Evolutionary conservation across 2,797 vertebrate genomes (phyloP).

Genomic region (Myotis daubentonii): DNA sequence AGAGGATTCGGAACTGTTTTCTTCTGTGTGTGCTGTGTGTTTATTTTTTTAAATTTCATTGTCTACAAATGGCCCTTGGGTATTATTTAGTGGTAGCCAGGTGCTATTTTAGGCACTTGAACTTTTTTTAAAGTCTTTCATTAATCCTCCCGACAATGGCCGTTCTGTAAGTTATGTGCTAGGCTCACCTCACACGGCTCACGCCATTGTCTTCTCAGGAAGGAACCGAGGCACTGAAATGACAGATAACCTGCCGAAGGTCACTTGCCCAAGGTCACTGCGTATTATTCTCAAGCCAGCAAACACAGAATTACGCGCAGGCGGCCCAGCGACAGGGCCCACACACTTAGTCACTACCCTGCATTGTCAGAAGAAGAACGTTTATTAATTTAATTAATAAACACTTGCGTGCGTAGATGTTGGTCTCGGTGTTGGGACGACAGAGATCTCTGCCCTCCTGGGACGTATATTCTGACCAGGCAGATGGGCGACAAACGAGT

Average conservation of each 20-base stretch:
- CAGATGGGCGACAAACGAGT: neutral
- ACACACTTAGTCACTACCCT: neutral
- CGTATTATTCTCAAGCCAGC: neutral
- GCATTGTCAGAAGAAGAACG: neutral
- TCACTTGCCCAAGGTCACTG: neutral
- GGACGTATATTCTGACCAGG: no score
- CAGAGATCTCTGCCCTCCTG: neutral
- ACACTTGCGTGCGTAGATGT: neutral
- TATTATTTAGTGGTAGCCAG: neutral
- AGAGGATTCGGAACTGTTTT: neutral
- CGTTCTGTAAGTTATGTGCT: neutral
- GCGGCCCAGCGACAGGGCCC: neutral
- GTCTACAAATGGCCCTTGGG: neutral
- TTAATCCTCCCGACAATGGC: neutral
- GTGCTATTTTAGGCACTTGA: neutral
- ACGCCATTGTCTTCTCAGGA: neutral
- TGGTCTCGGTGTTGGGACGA: neutral
- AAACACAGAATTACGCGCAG: neutral
- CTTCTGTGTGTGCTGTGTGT: neutral
- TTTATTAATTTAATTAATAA: neutral
- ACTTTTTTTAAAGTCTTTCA: neutral
- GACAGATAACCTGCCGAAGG: neutral
- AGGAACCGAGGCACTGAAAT: neutral
- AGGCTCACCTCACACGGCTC: neutral
- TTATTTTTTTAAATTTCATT: neutral